A percentile compares a stretch with the other conserved stretches of the same genome.
Evolutionary conservation across 2,113 vertebrate genomes (phyloP).

Genomic region (Alces alces): DNA sequence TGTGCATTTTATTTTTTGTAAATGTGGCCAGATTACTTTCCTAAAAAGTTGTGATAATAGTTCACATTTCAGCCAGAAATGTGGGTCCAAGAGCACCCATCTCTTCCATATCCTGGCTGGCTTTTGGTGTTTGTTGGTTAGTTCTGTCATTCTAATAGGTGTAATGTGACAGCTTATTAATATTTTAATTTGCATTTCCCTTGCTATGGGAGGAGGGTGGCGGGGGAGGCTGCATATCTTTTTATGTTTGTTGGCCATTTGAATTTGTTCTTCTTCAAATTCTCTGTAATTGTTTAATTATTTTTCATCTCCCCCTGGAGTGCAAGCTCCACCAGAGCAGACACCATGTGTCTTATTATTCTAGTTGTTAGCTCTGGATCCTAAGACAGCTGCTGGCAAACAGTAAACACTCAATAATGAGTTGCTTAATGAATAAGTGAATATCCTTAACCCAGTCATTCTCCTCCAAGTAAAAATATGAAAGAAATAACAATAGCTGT

Average conservation of each 20-base stretch:
- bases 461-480: neutral
- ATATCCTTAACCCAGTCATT: neutral
- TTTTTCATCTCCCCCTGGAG: neutral
- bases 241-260: neutral
- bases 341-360: neutral
- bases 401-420: neutral
- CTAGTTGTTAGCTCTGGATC: neutral
- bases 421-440: neutral
- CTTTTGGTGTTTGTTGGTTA: neutral
- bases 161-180: neutral
- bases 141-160: neutral
- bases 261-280: neutral
- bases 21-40: neutral
- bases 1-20: neutral
- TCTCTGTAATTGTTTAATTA: neutral
- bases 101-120: neutral
- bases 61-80: neutral
- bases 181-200: neutral
- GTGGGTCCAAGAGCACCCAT: accelerated
- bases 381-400: neutral
- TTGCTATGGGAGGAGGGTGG: neutral
- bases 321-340: neutral
- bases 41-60: neutral
- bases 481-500: neutral
- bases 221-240: neutral